These are phyloP conservation scores for Zaprionus lineosus DNA, from an alignment of 2,888 invertebrate genomes.

Conservation along the genomic window DNA sequence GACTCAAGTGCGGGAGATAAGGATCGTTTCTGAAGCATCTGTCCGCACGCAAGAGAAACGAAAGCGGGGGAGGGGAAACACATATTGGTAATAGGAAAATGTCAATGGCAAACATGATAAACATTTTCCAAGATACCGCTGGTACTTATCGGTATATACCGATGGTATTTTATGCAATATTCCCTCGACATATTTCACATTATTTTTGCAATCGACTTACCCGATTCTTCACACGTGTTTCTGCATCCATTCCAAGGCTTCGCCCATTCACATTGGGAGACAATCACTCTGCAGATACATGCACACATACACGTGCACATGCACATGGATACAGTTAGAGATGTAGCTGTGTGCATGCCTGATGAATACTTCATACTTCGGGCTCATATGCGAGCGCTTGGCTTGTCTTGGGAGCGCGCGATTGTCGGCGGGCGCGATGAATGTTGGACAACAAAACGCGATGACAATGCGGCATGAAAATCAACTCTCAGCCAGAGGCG, in stretches of 20 bases:
- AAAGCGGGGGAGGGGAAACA: too few relatives aligned
- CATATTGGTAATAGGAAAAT: too few relatives aligned
- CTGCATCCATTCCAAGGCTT: conserved; percentile 37
- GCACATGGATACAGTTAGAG: too few relatives aligned
- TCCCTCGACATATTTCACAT: neutral
- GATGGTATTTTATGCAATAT: conserved; percentile 9
- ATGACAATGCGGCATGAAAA: conserved; percentile 74
- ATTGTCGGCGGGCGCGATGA: conserved; percentile 33
- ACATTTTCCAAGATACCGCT: too few relatives aligned
- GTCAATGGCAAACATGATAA: too few relatives aligned
- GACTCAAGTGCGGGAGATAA: conserved; percentile 26
- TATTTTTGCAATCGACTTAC: conserved; percentile 30
- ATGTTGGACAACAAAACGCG: conserved; percentile 59
- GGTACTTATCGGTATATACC: too few relatives aligned
- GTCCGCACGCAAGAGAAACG: conserved; percentile 16
- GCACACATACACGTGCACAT: too few relatives aligned
- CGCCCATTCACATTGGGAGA: conserved; percentile 20
- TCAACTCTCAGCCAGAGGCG: conserved; percentile 42
- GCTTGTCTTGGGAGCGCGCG: neutral
- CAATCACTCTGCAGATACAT: conserved; percentile 32
- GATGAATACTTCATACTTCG: conserved; percentile 17
- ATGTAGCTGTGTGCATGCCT: too few relatives aligned
- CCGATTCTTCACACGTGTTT: conserved; percentile 44
- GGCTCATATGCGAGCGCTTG: neutral
- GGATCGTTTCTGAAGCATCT: conserved; percentile 30